Percentiles rank a stretch among this genome's conserved stretches.
phyloP scores from a whole-genome alignment of 2,797 vertebrate species.

The Acropternis orthonyx region DNA sequence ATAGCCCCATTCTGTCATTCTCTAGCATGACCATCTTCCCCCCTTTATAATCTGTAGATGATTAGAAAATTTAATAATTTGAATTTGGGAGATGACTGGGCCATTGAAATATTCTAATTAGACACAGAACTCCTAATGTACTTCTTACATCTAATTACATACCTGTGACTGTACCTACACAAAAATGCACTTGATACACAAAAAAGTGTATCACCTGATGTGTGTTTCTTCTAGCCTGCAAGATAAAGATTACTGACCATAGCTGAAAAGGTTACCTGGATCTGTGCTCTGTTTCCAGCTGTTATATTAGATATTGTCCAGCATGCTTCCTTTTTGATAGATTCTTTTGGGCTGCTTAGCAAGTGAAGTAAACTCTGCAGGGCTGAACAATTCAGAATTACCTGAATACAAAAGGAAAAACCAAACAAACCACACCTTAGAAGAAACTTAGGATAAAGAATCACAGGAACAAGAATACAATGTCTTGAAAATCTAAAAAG shows the following conservation, averaged over 20 bases:
- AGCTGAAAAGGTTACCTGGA: conserved; percentile 76
- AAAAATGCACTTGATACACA: background rate
- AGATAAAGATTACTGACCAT: background rate
- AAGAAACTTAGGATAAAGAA: background rate
- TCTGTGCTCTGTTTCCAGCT: conserved; percentile 83
- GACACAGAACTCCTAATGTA: background rate
- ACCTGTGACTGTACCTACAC: background rate
- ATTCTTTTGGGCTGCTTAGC: conserved; percentile 84
- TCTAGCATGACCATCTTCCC: background rate
- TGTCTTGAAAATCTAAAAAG: background rate
- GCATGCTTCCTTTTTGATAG: conserved; percentile 85
- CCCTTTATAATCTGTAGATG: background rate
- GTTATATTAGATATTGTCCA: conserved; percentile 87
- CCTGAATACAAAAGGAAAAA: conserved; percentile 63
- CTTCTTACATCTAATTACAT: background rate
- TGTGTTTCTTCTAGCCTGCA: background rate
- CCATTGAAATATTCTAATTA: background rate
- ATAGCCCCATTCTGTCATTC: background rate
- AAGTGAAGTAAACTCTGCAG: conserved; percentile 83
- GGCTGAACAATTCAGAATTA: conserved; percentile 84
- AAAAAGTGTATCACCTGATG: background rate
- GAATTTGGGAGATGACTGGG: background rate
- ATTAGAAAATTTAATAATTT: background rate
- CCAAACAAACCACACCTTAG: background rate
- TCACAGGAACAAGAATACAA: background rate